Base-by-base conservation (phyloP, 1,140 invertebrate species). In the Hyposmocoma kahamanoa region DNA sequence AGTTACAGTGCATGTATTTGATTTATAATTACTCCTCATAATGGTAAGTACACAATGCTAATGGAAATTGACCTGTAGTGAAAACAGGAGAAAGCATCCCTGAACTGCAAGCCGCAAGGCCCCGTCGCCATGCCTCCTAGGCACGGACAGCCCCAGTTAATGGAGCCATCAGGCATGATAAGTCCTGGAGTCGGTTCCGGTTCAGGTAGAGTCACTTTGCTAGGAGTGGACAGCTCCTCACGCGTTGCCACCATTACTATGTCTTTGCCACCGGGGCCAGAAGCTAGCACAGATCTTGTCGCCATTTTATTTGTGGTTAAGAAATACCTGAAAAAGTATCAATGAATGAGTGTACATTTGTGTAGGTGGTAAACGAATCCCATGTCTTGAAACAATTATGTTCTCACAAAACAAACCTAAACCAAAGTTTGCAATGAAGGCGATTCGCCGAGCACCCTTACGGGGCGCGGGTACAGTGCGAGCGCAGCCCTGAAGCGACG, bases 141-240 rank as follows among this genome's bases (percentile, higher is more conserved):
- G 84, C 97, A 99, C 0, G 97, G 97, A 70, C 97, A 99, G 72
- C 94, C 93, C 96, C 97, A 99, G 84, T 99, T 99, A 49, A 99
- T 98, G 39, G 94, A 91, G 4, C 97, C 97, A 87, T 95, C 94
- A 1, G 92, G 88, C 22, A 95, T 85, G 49, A 98, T 92, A 1
- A 98, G 84, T 21, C 97, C 96, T 49, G 92, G 91, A 45, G 90
- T 88, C 5, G 91, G 90, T 56, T 94, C 93, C 10, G 91, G 89
- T 62, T 92, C 90, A 4, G 94, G 92, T 49, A 96, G 82, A 36
- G 84, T 74, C n/a, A 95, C 89, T 47, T 79, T 91, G 62, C 93
- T 93, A 6, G 95, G 94, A 11, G 82, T 72, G 3, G 91, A 78
- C 72, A 94, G 91, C 64, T 96, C 94, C 76, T 95, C 94, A 70